phyloP scores from a whole-genome alignment of 2,797 vertebrate species.

The Intellagama lesueurii region DNA sequence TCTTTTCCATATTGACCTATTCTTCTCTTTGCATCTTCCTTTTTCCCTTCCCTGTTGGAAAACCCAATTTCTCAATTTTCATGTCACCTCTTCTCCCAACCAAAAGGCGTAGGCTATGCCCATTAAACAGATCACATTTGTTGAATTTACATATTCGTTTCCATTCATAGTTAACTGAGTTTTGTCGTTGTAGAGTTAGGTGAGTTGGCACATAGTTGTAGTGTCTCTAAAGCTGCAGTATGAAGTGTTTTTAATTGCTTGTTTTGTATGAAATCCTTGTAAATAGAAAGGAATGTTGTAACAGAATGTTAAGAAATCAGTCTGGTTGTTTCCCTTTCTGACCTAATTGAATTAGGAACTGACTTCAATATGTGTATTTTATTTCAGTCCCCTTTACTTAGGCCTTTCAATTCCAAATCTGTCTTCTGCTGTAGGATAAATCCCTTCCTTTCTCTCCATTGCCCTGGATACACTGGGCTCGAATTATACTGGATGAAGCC shows the following conservation, averaged over 20 bases:
- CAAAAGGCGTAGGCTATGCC: background rate
- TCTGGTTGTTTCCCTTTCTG: background rate
- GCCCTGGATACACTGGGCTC: conserved; percentile 86
- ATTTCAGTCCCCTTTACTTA: background rate
- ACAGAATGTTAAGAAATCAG: background rate
- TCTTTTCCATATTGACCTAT: background rate
- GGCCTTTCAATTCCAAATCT: background rate
- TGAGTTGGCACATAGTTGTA: background rate
- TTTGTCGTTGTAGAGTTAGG: background rate
- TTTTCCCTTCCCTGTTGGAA: background rate
- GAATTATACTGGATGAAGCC: conserved; percentile 92
- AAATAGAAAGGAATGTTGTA: background rate
- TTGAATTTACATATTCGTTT: background rate
- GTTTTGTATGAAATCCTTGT: background rate
- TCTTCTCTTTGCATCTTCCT: background rate
- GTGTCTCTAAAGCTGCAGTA: background rate
- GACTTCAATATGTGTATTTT: background rate
- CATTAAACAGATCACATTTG: background rate
- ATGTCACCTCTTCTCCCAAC: background rate
- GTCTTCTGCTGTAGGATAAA: conserved; percentile 65
- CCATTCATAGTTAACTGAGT: background rate
- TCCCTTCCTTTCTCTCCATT: conserved; percentile 80
- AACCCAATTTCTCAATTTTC: background rate
- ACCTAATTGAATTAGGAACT: background rate
- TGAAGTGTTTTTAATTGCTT: background rate